phyloP scores from a whole-genome alignment of 2,797 vertebrate species.

The Esox lucius region DNA sequence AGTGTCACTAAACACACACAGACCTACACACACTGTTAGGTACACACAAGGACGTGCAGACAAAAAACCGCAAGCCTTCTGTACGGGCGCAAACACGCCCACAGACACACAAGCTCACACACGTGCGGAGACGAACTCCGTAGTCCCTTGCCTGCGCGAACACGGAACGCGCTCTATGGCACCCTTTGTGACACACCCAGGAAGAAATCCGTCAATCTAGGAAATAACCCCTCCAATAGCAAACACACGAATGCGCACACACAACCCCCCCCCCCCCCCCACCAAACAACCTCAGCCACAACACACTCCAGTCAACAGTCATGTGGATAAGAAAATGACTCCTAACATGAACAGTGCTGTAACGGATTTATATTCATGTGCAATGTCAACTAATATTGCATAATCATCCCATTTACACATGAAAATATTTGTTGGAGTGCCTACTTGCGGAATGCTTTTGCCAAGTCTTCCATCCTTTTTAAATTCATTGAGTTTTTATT shows the following conservation, averaged over 20 bases:
- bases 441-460: too few relatives aligned
- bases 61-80: not conserved
- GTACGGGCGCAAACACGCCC: not conserved
- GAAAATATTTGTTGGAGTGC: too few relatives aligned
- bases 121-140: not conserved
- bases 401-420: too few relatives aligned
- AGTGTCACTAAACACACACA: not conserved
- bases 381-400: too few relatives aligned
- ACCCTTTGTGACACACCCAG: not conserved
- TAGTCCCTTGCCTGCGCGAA: not conserved
- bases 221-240: not conserved
- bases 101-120: constrained; percentile 17
- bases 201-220: not conserved
- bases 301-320: not conserved
- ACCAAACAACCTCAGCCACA: not conserved
- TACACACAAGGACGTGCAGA: not conserved
- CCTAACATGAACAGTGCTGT: too few relatives aligned
- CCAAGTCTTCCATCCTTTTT: too few relatives aligned
- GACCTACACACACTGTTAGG: constrained; percentile 1
- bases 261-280: not conserved
- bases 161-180: not conserved
- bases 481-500: too few relatives aligned
- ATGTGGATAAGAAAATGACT: not conserved
- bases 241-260: not conserved
- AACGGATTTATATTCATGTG: too few relatives aligned